A percentile compares a stretch with the other conserved stretches of the same genome.
These are phyloP conservation scores for Diarsia rubi DNA, from an alignment of 2,888 invertebrate genomes.

Conservation along the genomic window DNA sequence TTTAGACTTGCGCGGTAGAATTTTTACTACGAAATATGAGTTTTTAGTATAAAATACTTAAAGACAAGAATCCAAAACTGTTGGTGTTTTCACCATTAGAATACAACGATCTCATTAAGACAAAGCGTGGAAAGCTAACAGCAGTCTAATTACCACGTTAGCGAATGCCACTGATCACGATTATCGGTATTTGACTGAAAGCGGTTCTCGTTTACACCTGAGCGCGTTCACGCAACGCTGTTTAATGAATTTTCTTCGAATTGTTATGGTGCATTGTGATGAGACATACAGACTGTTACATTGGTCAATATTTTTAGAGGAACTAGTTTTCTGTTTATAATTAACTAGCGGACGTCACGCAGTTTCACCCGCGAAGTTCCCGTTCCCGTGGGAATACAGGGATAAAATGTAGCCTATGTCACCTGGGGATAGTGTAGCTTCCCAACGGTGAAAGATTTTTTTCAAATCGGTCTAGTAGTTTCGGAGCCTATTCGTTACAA, in stretches of 20 bases:
- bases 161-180: constrained; percentile 19
- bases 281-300: not conserved
- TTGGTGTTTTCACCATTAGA: too few species aligned
- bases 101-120: constrained; percentile 14
- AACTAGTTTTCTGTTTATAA: not conserved
- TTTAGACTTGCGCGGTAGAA: too few species aligned
- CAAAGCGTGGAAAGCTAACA: constrained; percentile 27
- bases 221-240: constrained; percentile 45
- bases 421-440: too few species aligned
- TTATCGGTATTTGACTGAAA: constrained; percentile 66
- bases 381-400: too few species aligned
- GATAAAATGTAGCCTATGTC: too few species aligned
- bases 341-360: too few species aligned
- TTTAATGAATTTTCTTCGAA: constrained; percentile 58
- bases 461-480: too few species aligned
- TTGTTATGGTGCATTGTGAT: constrained; percentile 27
- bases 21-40: too few species aligned
- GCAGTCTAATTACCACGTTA: constrained; percentile 48
- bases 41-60: too few species aligned
- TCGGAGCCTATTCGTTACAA: too few species aligned
- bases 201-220: constrained; percentile 45
- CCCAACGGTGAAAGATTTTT: too few species aligned
- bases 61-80: not conserved
- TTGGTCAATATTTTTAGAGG: not conserved
- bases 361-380: too few species aligned